Evolutionary conservation across 2,888 invertebrate species (phyloP).

Genomic region (Lycocerus yunnanus): DNA sequence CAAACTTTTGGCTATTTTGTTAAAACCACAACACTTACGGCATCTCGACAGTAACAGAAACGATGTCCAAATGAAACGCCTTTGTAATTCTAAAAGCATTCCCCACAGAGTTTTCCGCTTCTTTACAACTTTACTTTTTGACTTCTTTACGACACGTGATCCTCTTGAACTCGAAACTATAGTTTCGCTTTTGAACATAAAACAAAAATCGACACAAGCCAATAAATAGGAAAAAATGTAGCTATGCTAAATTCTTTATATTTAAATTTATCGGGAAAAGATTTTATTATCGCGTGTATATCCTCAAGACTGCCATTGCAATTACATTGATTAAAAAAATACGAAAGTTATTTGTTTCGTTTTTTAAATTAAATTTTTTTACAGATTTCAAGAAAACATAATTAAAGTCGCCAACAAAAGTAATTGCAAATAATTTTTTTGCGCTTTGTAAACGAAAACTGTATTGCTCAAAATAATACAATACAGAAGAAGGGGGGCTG

Average conservation of each 20-base stretch:
- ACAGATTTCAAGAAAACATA: neutral
- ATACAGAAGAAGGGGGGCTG: no score
- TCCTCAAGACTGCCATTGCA: neutral
- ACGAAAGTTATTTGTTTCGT: neutral
- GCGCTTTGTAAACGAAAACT: no score
- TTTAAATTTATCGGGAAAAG: neutral
- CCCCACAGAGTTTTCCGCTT: conserved; percentile 13
- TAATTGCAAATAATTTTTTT: no score
- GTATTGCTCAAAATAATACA: no score
- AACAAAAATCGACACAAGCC: neutral
- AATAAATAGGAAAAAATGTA: neutral
- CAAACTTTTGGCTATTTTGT: neutral
- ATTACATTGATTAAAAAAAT: neutral
- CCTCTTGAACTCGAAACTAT: neutral
- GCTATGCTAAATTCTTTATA: neutral
- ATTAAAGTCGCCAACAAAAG: neutral
- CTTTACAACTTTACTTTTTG: neutral
- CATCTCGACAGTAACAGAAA: conserved; percentile 16
- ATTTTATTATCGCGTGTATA: neutral
- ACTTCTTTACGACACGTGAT: neutral
- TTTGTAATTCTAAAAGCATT: conserved; percentile 24
- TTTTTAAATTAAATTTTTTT: neutral
- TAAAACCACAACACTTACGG: conserved; percentile 9
- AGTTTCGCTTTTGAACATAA: neutral
- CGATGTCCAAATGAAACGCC: conserved; percentile 9